Percentiles rank a stretch among this genome's conserved stretches.
These are phyloP conservation scores for Euzophera pinguis DNA, from an alignment of 2,888 invertebrate species.

Conservation along the genomic window DNA sequence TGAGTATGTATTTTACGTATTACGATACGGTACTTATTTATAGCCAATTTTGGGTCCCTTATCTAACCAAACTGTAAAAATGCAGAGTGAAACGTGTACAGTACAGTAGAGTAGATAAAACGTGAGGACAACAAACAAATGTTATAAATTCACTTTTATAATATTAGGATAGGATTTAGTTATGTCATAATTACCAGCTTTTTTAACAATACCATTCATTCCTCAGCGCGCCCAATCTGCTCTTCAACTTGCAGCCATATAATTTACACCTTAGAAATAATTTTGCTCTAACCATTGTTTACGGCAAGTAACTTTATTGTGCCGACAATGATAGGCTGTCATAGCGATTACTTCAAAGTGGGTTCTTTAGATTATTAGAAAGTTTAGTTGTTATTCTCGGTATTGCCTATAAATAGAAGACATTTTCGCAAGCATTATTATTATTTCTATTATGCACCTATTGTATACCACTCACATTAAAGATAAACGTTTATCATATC, in stretches of 20 bases:
- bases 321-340: constrained; percentile 33
- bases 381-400: background rate
- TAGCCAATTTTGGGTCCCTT: no score
- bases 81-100: no score
- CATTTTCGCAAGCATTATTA: background rate
- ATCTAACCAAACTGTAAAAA: no score
- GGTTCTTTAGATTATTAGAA: background rate
- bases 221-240: background rate
- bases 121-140: no score
- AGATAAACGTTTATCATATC: no score
- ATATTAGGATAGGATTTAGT: no score
- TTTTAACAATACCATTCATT: background rate
- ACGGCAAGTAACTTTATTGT: constrained; percentile 23
- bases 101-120: no score
- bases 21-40: no score
- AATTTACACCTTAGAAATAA: constrained; percentile 23
- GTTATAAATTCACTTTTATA: no score
- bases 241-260: constrained; percentile 9
- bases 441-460: no score
- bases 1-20: no score
- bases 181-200: background rate
- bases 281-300: constrained; percentile 30
- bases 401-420: background rate
- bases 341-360: constrained; percentile 21
- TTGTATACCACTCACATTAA: no score